Conservation (phyloP, 2,113 vertebrate genomes). For the Pseudopodoces humilis region DNA sequence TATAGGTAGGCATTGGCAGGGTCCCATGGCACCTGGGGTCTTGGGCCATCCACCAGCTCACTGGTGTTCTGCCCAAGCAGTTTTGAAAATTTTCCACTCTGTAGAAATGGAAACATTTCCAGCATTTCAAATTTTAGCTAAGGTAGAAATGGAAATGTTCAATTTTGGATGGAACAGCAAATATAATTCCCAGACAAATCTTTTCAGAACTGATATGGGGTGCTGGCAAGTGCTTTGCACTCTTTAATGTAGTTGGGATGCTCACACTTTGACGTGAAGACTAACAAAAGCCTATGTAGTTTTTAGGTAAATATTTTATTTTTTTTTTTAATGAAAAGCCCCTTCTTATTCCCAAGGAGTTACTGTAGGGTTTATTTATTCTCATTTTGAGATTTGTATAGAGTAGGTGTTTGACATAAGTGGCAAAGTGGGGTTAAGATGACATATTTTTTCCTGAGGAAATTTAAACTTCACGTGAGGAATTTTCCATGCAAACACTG, state of each 20-base stretch:
- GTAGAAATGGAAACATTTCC: neutral
- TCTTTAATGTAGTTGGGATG: neutral
- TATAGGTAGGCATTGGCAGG: neutral
- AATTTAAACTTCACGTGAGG: constrained; percentile 16
- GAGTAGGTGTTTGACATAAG: constrained; percentile 38
- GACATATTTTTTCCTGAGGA: constrained; percentile 57
- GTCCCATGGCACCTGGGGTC: neutral
- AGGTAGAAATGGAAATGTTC: neutral
- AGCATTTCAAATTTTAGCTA: neutral
- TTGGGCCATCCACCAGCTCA: neutral
- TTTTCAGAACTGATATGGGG: neutral
- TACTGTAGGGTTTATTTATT: constrained; percentile 30
- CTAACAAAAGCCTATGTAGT: neutral
- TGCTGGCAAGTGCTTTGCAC: neutral
- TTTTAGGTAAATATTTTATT: neutral
- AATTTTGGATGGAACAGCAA: neutral
- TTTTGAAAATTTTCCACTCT: neutral
- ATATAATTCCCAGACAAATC: neutral
- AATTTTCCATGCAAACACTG: constrained; percentile 26
- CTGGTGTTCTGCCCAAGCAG: neutral
- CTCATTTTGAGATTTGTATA: neutral
- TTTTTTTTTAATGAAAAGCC: neutral
- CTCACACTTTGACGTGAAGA: neutral
- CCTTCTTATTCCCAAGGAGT: neutral
- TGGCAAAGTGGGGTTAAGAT: constrained; percentile 30